Percentiles rank a stretch among this genome's conserved stretches.
Evolutionary conservation across 2,888 invertebrate species (phyloP).

Genomic region (Helleia helle): DNA sequence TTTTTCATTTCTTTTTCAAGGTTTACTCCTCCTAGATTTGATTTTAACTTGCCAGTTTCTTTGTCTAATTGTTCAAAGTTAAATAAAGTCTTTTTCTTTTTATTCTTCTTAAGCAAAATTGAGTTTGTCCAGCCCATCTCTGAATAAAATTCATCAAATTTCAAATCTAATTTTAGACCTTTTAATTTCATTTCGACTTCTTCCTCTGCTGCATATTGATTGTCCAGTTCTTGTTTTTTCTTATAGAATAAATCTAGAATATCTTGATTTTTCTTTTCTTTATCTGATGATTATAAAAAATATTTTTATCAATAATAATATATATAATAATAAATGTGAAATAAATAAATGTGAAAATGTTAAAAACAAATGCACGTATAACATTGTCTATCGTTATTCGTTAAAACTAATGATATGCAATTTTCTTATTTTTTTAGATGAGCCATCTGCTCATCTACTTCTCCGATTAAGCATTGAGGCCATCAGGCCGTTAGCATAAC

Average conservation of each 20-base stretch:
- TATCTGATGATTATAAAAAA: conserved; percentile 34
- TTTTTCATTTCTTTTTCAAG: conserved; percentile 76
- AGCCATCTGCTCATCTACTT: too few species aligned
- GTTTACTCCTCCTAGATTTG: conserved; percentile 53
- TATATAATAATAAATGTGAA: background rate
- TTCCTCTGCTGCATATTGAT: conserved; percentile 34
- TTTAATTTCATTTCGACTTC: conserved; percentile 43
- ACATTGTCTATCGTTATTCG: too few species aligned
- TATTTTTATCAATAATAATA: background rate
- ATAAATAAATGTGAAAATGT: too few species aligned
- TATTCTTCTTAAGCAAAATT: conserved; percentile 37
- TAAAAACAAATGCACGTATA: too few species aligned
- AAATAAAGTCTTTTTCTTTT: conserved; percentile 38
- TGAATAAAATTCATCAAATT: conserved; percentile 52
- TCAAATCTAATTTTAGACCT: conserved; percentile 41
- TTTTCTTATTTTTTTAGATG: too few species aligned
- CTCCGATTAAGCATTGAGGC: too few species aligned
- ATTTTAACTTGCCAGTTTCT: conserved; percentile 55
- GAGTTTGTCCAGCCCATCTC: conserved; percentile 57
- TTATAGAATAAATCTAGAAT: conserved; percentile 46
- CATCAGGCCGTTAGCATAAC: too few species aligned
- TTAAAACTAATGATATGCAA: too few species aligned
- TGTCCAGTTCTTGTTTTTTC: conserved; percentile 49
- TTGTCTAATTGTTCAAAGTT: conserved; percentile 50
- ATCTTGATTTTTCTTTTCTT: conserved; percentile 38